Evolutionary conservation across 1,140 invertebrate genomes (phyloP).

Genomic region (Coptotermes formosanus): DNA sequence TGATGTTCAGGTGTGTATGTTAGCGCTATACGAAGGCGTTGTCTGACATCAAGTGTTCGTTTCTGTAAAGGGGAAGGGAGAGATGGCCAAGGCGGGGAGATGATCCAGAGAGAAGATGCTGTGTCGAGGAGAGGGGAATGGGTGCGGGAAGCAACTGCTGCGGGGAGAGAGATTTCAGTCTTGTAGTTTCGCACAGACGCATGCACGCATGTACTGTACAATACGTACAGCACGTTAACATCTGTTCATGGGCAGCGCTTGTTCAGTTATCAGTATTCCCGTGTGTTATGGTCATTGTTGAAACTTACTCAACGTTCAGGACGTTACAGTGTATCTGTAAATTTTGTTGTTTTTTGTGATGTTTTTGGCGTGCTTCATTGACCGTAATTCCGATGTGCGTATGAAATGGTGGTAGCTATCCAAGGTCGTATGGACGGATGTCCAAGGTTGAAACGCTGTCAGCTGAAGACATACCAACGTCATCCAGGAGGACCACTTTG

Average conservation of each 20-base stretch:
- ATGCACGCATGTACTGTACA: neutral
- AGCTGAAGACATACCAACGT: neutral
- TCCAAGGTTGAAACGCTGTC: neutral
- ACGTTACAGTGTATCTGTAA: neutral
- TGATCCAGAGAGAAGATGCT: neutral
- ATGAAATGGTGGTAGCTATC: neutral
- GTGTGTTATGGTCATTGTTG: neutral
- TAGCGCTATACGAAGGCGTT: neutral
- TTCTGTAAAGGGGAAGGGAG: neutral
- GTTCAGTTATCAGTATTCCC: neutral
- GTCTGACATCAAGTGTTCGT: neutral
- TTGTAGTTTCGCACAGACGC: neutral
- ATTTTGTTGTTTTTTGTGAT: too few relatives aligned
- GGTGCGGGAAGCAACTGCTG: neutral
- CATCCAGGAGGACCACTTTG: neutral
- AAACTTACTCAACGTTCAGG: neutral
- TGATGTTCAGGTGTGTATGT: neutral
- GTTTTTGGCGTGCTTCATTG: too few relatives aligned
- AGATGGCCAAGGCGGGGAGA: neutral
- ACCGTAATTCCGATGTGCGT: neutral
- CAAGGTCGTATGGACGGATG: neutral
- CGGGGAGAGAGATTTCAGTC: neutral
- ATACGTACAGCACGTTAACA: neutral
- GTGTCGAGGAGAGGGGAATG: neutral
- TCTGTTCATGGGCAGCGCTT: neutral